Evolutionary conservation across 2,113 vertebrate species (phyloP), one percentile per base, ranked within the genome.

Genomic region (Poeciliopsis retropinna): DNA sequence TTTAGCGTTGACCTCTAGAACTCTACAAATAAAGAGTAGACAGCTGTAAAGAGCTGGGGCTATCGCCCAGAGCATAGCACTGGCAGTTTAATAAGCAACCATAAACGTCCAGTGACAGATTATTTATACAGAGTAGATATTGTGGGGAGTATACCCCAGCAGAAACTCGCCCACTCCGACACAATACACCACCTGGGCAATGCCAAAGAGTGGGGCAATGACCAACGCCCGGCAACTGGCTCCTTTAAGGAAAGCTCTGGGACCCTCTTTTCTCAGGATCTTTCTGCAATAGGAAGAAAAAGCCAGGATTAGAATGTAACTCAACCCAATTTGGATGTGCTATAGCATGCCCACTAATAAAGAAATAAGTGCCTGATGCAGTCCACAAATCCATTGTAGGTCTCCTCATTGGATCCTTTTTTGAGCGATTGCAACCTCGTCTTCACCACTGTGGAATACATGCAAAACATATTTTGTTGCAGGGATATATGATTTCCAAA

Each of bases 191-290:
- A 96, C 95, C 86, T 96, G 95, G 10, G 92, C 95, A 64, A 96
- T 96, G 30, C 95, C 95, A 73, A 96, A 96, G 69, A 96, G 94
- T 5, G 95, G 95, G 14, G 95, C 95, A 28, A 96, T 95, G 60
- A 96, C 93, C 60, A 96, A 83, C 0, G 95, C 95, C 75, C 95
- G 89, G 80, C 95, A 96, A 47, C 91, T 88, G 13, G 95, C 93
- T 1, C 95, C 95, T 66, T 95, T 96, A 31, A 96, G 85, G 81
- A 96, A 95, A 0, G 95, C 94, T 28, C 84, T 66, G 0, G 95
- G 94, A 25, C 95, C 95, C 72, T 96, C 95, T 78, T 95, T 96
- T 31, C 63, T 84, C 89, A 94, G 63, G 81, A 96, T 95, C 71
- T 95, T 94, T 64, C 95, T 96, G 89, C 66, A 89, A 57, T 64